A percentile compares a stretch with the other conserved stretches of the same genome.
Conservation (phyloP, 2,113 vertebrate genomes). For the Ciconia stormi region DNA sequence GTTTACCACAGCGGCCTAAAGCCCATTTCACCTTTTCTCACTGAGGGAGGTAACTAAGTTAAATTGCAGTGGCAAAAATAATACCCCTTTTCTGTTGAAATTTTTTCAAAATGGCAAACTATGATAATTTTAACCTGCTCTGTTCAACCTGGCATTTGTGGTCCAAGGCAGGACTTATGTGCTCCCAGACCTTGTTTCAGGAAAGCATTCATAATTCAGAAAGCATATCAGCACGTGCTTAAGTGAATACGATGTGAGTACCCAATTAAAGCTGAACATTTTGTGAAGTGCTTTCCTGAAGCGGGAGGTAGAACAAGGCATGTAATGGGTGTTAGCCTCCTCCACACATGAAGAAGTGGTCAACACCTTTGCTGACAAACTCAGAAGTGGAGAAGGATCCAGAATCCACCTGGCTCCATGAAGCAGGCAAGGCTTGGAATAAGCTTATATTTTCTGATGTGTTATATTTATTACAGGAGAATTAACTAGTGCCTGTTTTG, state of each 20-base stretch:
- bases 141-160: background rate
- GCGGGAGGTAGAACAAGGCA: background rate
- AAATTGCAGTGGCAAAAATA: background rate
- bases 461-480: background rate
- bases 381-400: background rate
- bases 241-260: background rate
- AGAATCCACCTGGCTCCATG: background rate
- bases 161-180: background rate
- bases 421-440: background rate
- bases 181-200: background rate
- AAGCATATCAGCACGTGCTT: background rate
- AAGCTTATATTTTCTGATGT: background rate
- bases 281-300: background rate
- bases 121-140: background rate
- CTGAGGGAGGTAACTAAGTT: background rate
- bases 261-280: background rate
- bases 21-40: background rate
- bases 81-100: background rate
- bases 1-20: background rate
- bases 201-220: background rate
- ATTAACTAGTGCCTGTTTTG: background rate
- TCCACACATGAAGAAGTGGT: background rate
- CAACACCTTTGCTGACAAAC: background rate
- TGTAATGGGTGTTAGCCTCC: background rate
- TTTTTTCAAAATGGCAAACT: background rate